These are phyloP conservation scores for Capreolus pygargus DNA, from an alignment of 2,113 vertebrate genomes.

Conservation along the genomic window DNA sequence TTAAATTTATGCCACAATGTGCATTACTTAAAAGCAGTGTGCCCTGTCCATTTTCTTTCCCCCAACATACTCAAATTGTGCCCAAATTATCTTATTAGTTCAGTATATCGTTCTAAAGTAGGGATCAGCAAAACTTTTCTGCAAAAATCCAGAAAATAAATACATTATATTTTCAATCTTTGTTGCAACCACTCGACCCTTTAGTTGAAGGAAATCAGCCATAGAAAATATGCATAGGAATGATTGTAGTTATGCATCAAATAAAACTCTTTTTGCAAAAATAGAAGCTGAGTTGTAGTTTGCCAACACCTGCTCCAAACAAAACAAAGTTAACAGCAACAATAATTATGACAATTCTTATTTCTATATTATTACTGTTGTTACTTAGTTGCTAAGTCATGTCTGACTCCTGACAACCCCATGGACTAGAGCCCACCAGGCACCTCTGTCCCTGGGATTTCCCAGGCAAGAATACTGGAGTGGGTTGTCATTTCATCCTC, in stretches of 20 bases:
- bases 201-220: not conserved
- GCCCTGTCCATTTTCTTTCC: not conserved
- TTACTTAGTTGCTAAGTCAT: not conserved
- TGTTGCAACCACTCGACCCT: not conserved
- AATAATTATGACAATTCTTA: not conserved
- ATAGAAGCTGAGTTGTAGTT: not conserved
- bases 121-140: not conserved
- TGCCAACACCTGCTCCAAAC: not conserved
- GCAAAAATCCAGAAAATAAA: not conserved
- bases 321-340: not conserved
- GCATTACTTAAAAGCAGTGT: not conserved
- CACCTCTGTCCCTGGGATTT: not conserved
- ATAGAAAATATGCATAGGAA: not conserved
- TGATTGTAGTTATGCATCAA: not conserved
- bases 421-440: not conserved
- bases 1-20: not conserved
- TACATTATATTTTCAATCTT: not conserved
- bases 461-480: not conserved
- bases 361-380: not conserved
- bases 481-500: not conserved
- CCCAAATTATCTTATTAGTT: not conserved
- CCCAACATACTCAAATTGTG: not conserved
- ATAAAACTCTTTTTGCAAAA: not conserved
- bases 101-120: not conserved
- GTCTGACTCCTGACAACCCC: not conserved